Evolutionary conservation across 2,888 invertebrate genomes (phyloP), one percentile per base, ranked within the genome.

Genomic region (Harmothoe impar): DNA sequence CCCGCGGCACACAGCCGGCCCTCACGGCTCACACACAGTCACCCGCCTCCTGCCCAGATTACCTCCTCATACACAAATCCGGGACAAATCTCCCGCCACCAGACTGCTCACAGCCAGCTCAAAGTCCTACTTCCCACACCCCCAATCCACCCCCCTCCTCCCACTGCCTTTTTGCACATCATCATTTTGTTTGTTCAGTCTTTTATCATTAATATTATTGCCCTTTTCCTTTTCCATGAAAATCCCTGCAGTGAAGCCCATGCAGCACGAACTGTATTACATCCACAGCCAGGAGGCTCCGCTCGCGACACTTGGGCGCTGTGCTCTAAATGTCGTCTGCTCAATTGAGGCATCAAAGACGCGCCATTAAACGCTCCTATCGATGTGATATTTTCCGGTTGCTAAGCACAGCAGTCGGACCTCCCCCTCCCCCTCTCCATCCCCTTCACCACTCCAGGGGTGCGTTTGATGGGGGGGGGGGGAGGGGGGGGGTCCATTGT

Each of bases 51-150:
- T 25, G 25, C 54, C 29, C 86, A 29, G 56, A 52, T 56, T 54
- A 86, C 86, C 86, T 33, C 52, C 86, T 86, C 86, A 56, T 86
- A 86, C 86, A 86, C 86, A 86, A 86, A 81, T 81, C 81, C 23
- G 35, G 43, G 81, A 81, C 81, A 81, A 81, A 81, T 81, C 81
- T 81, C 35, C 81, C 81, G 81, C 81, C 81, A 25, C 35, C 81
- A 81, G 35, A 33, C 81, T 43, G 81, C 62, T 62, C 62, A 62
- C 62, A 62, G 62, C n/a, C 62, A 62, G 62, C 62, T 62, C 62
- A 62, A 20, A 62, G 62, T 15, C 62, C 20, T n/a, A 62, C 62
- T n/a, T n/a, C 20, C 62, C 62, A 43, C 43, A 43, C 43, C 62
- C 20, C 62, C 3, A n/a, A n/a, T n/a, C 68, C 68, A 7, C 68